phyloP scores from a whole-genome alignment of 2,113 vertebrate species.

The Panurus biarmicus region DNA sequence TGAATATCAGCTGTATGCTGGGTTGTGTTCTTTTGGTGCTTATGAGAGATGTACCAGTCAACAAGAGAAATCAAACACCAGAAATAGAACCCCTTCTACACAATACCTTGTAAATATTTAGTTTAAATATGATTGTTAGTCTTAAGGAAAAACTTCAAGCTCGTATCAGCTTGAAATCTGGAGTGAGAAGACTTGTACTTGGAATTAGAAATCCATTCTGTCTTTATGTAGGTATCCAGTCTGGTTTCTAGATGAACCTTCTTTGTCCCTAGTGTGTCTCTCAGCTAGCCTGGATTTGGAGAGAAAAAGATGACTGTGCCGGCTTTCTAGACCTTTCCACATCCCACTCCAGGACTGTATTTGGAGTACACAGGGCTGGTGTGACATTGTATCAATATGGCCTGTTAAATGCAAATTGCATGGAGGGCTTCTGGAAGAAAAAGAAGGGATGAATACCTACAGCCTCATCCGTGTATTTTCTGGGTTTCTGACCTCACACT shows the following conservation, averaged over 20 bases:
- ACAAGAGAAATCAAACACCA: neutral
- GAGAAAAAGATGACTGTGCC: neutral
- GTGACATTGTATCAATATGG: neutral
- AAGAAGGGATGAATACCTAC: neutral
- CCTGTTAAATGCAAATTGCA: neutral
- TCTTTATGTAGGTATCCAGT: neutral
- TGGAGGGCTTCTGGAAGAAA: neutral
- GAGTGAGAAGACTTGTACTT: neutral
- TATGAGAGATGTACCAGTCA: neutral
- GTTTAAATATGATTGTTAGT: neutral
- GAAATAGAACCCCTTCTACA: neutral
- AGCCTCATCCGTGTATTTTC: neutral
- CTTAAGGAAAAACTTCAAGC: neutral
- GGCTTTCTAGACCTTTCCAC: neutral
- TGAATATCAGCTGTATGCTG: neutral
- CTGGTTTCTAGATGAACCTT: neutral
- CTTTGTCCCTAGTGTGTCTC: neutral
- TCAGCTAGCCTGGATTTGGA: neutral
- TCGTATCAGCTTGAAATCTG: neutral
- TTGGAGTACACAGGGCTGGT: neutral
- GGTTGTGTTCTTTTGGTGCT: neutral
- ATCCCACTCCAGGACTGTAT: neutral
- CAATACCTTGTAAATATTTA: neutral
- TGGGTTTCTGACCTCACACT: neutral
- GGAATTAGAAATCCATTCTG: neutral